Base-by-base conservation (phyloP, 1,140 invertebrate genomes). In the Drosophila yakuba region DNA sequence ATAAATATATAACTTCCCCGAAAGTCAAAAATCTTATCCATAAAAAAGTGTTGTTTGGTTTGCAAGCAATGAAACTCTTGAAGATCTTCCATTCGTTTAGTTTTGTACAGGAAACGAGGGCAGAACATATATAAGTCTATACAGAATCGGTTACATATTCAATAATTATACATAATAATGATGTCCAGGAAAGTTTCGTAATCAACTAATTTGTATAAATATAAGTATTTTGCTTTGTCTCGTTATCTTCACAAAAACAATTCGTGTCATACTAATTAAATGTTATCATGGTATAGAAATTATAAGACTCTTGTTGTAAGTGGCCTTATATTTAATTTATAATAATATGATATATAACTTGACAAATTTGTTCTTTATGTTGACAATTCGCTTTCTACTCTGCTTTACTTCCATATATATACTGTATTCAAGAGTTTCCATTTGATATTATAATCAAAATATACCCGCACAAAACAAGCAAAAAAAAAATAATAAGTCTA, bases 201-300 rank as follows among this genome's bases (percentile, higher is more conserved):
- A 44, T 67, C 59, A 67, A 67, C 64, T 67, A 67, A 67, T 64
- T 67, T 67, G 60, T 67, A 67, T 67, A 67, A 67, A 35, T 67
- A 67, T 64, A 67, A 43, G 36, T 67, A 43, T 51, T 63, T 32
- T 62, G 52, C 54, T 43, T 50, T 20, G 12, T 45, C 41, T 32
- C 12, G 28, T 12, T 20, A 28, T 43, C 15, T 8, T 8, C 28
- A 48, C 61, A 62, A 47, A 41, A 63, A 50, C 59, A 64, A 67
- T 35, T 64, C 51, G 35, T 62, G 50, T 50, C 25, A 62, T 45
- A 62, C 43, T 67, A 51, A 43, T 41, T 45, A 48, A 61, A 41
- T 32, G 59, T 67, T 50, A 67, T 54, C 35, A 63, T 69, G 51
- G 25, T 38, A 36, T 52, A 66, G 61, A 66, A 66, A 63, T 32